Base-by-base conservation (phyloP, 1,140 invertebrate species). In the Pogonomyrmex barbatus region DNA sequence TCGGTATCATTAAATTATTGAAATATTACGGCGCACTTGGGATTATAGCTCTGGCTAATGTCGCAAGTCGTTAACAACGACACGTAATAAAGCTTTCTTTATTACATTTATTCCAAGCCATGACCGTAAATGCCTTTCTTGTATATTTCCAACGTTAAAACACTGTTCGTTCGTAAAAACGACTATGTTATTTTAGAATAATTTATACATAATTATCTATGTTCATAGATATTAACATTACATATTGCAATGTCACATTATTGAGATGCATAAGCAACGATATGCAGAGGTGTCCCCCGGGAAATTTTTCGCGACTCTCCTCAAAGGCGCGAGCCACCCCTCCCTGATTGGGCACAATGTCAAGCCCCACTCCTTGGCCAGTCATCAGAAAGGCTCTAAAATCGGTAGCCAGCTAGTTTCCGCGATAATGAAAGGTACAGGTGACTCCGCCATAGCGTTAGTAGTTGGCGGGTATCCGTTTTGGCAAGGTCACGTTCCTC, bases 381-480 rank as follows among this genome's bases (percentile, higher is more conserved):
- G 88, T 71, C 47, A 88, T 87, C 87, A 89, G 56, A 45, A 77
- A 93, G 90, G 83, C 88, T 94, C 92, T 93, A 93, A 93, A 94
- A 93, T 90, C 91, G 89, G 92, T 93, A 87, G 90, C 92, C 63
- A 90, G 91, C 90, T 89, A 89, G 89, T 93, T 93, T 90, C 89
- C 89, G 88, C 90, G 90, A 94, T 94, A 93, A 93, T 91, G 91
- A 90, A 86, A 85, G 36, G 82, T 85, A 87, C 89, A 91, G 71
- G 84, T 82, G 65, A 86, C 85, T 86, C 50, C 79, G 87, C 62
- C 89, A 84, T 87, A 90, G 78, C 86, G 77, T 93, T 90, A 93
- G 93, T 94, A 91, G 92, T 94, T 93, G 92, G 93, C 92, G 76
- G 90, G 92, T 89, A 70, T 92, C 76, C 86, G 91, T 92, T 94